These are phyloP conservation scores for Coecobrya sp. DNA, from an alignment of 2,888 invertebrate genomes.

Conservation along the genomic window DNA sequence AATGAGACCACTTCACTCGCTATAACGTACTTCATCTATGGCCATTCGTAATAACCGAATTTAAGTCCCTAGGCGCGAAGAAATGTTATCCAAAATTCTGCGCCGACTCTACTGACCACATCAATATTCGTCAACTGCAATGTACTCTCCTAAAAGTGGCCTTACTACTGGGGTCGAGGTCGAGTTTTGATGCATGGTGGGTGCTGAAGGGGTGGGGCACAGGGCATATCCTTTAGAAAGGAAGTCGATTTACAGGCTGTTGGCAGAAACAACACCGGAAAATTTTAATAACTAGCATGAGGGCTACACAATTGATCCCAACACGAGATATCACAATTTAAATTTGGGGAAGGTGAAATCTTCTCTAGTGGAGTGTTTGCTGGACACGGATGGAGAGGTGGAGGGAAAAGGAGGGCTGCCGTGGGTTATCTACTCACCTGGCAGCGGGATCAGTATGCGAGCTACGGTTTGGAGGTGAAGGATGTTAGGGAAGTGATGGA, in stretches of 20 bases:
- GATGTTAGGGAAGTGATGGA: slow-evolving; percentile 92
- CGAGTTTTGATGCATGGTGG: not conserved
- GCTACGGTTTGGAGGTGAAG: slow-evolving; percentile 89
- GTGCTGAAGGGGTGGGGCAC: too few species aligned
- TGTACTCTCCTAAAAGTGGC: slow-evolving; percentile 98
- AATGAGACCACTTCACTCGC: slow-evolving; percentile 96
- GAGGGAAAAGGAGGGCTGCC: slow-evolving; percentile 90
- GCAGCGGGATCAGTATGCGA: slow-evolving; percentile 92
- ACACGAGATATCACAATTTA: slow-evolving; percentile 94
- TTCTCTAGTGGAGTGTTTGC: slow-evolving; percentile 90
- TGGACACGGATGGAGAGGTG: slow-evolving; percentile 90
- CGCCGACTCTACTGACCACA: slow-evolving; percentile 99
- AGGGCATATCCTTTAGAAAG: too few species aligned
- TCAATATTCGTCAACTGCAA: slow-evolving; percentile 98
- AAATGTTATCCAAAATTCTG: slow-evolving; percentile 99
- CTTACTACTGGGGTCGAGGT: slow-evolving; percentile 98
- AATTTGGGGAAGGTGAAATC: slow-evolving; percentile 93
- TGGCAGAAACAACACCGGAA: slow-evolving; percentile 98
- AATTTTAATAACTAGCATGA: slow-evolving; percentile 97
- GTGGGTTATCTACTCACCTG: slow-evolving; percentile 93
- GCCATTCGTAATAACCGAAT: slow-evolving; percentile 99
- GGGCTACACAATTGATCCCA: slow-evolving; percentile 95
- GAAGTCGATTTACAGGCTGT: slow-evolving; percentile 94
- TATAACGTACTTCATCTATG: slow-evolving; percentile 99
- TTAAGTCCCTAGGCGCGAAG: slow-evolving; percentile 97